phyloP scores from a whole-genome alignment of 2,113 vertebrate genomes.

The Candoia aspera region DNA sequence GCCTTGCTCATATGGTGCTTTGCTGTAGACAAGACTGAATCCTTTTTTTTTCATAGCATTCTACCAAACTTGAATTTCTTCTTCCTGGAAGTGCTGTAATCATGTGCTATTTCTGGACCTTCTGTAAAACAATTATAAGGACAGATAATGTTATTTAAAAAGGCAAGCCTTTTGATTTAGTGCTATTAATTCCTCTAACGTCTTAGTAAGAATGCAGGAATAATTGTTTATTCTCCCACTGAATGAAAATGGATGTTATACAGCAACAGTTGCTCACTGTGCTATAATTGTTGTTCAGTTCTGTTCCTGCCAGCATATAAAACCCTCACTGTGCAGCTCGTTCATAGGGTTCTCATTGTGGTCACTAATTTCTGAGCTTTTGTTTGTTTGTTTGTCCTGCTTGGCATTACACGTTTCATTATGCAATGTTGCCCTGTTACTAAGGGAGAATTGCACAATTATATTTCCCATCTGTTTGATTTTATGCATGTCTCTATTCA shows the following conservation, averaged over 20 bases:
- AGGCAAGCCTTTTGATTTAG: slow-evolving; percentile 26
- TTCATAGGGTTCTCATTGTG: slow-evolving; percentile 64
- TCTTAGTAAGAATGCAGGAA: slow-evolving; percentile 59
- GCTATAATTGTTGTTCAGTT: slow-evolving; percentile 58
- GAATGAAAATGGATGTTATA: slow-evolving; percentile 67
- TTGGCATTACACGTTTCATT: slow-evolving; percentile 53
- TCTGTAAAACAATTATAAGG: not conserved
- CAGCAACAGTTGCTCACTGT: slow-evolving; percentile 65
- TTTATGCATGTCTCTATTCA: not conserved
- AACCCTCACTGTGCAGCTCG: slow-evolving; percentile 51
- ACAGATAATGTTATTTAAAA: slow-evolving; percentile 54
- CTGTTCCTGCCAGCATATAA: slow-evolving; percentile 48
- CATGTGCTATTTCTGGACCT: not conserved
- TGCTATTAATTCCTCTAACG: slow-evolving; percentile 58
- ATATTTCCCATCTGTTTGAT: not conserved
- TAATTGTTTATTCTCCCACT: slow-evolving; percentile 65
- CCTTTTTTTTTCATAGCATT: not conserved
- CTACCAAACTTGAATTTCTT: not conserved
- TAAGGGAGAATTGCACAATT: not conserved
- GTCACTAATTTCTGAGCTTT: slow-evolving; percentile 40
- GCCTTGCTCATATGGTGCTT: not conserved
- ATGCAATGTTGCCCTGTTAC: slow-evolving; percentile 41
- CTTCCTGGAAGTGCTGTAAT: not conserved
- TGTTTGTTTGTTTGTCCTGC: slow-evolving; percentile 48
- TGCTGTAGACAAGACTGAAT: not conserved